Base-by-base conservation (phyloP, 2,888 invertebrate genomes). In the Masnerella sp. region DNA sequence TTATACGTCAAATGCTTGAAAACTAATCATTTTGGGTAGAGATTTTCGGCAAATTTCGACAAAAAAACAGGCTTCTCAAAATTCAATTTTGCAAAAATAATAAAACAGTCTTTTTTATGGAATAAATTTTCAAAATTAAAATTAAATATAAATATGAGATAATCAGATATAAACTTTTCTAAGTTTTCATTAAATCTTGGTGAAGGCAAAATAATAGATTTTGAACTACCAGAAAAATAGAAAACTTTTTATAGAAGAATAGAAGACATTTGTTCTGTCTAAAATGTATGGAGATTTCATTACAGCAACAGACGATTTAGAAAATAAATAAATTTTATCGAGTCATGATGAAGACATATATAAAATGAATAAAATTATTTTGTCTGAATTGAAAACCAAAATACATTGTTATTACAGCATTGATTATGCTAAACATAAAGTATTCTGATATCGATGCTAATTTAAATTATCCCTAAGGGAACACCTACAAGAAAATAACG, bases 301-400 rank as follows among this genome's bases (percentile, higher is more conserved):
- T 9, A 14, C 2, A 5, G 2, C 5, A 12, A 14, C 0, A 15
- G 28, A 45, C 8, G 5, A 45, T 28, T 45, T 45, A 7, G 14
- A 0, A 8, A 2, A 30, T 30, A 28, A n/a, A 15, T 5, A 9
- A 1, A 47, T 47, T 8, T 47, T 47, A 47, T 30, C 47, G 15
- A 28, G 47, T 30, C 47, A 47, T 47, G 30, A 47, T 9, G 47
- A 47, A 15, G 30, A 47, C 15, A 25, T 47, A 11, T 15, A 30
- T 47, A 28, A 12, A 28, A 30, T 47, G 9, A 47, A 47, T 47
- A 15, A 12, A 5, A 22, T 1, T 0, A 47, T 47, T 30, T 47
- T 30, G 12, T 30, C 28, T 30, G 30, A 47, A 28, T 17, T 47
- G n/a, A 17, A 5, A 1, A 17, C 14, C 0, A 9, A 28, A 30